Evolutionary conservation across 1,140 invertebrate species (phyloP), one percentile per base, ranked within the genome.

Genomic region (Ooceraea biroi): DNA sequence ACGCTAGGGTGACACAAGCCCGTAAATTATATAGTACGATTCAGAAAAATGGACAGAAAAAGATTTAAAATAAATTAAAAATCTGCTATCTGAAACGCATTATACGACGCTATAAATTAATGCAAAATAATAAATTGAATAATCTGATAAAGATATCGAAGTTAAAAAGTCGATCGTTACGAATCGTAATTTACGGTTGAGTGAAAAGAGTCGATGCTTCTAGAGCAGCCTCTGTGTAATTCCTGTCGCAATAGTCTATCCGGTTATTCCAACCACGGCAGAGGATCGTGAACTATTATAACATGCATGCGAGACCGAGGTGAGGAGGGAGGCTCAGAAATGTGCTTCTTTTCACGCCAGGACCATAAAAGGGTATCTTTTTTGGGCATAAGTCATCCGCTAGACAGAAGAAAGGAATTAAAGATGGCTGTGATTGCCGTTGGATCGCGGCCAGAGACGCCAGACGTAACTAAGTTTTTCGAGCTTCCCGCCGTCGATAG

Each of bases 321-420:
- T 7, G 58, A 36, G 12, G n/a, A 48, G 57, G 14, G 25, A 48
- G 17, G 0, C 36, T 68, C 10, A 5, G 48, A 69, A 57, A 46
- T 22, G 50, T 44, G 76, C 76, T 46, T 58, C 76, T 69, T 80
- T 80, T 80, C 76, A 71, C 76, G 66, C 76, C 61, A 46, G 36
- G 82, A 72, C 48, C 74, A 85, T 74, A 88, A 86, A 69, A 87
- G 85, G 85, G 83, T 52, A 58, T 80, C 84, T 88, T 86, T 82
- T 86, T 76, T n/a, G 85, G 77, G 78, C 48, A 90, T 89, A 91
- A 91, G 83, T 91, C 90, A 91, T 82, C 86, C 90, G 68, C 84
- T 78, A 88, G 90, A 89, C 86, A 92, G 87, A 87, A 89, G 88
- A 90, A 90, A 91, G 86, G 90, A 93, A 93, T 93, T 92, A 92